Evolutionary conservation across 2,113 vertebrate species (phyloP).

Genomic region (Mystacornis crossleyi): DNA sequence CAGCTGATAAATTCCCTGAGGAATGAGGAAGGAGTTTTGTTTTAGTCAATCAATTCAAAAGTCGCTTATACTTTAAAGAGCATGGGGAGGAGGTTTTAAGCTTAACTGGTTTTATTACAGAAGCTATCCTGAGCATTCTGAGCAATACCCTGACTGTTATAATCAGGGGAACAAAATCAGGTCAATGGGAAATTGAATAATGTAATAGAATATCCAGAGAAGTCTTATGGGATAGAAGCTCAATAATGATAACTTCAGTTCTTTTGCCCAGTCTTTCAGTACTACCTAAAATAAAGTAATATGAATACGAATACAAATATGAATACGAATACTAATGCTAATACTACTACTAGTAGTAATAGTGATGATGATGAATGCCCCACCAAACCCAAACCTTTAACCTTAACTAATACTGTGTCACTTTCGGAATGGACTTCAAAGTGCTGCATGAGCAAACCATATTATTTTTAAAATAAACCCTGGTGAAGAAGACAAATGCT

Average conservation of each 20-base stretch:
- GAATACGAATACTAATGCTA: background rate
- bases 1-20: background rate
- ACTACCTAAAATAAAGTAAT: background rate
- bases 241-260: background rate
- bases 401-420: background rate
- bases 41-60: slow-evolving; percentile 37
- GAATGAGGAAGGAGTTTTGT: background rate
- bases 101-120: background rate
- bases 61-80: background rate
- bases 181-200: slow-evolving; percentile 36
- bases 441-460: background rate
- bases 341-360: too few species aligned
- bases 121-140: background rate
- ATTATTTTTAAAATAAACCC: background rate
- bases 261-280: background rate
- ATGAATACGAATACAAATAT: background rate
- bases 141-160: background rate
- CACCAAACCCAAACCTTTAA: background rate
- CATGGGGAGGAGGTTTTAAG: background rate
- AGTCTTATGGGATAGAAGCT: background rate
- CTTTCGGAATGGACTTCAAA: background rate
- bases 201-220: background rate
- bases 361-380: background rate
- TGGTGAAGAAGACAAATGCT: background rate
- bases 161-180: slow-evolving; percentile 36